These are phyloP conservation scores for Callorhinus ursinus DNA, from an alignment of 2,113 vertebrate genomes.

Conservation along the genomic window DNA sequence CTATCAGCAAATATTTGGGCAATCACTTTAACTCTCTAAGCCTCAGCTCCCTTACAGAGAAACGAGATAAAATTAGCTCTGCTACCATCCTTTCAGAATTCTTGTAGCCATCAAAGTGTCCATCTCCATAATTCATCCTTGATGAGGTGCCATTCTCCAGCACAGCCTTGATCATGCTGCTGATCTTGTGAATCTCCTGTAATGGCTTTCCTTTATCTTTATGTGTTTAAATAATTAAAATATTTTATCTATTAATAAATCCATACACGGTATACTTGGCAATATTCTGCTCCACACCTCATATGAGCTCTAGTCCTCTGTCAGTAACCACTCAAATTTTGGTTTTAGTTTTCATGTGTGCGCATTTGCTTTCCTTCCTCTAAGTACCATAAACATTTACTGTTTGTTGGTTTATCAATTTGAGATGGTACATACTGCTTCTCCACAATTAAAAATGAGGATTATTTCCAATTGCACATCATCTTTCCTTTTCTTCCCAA, in stretches of 20 bases:
- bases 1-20: not conserved
- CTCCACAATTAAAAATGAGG: not conserved
- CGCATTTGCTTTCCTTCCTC: not conserved
- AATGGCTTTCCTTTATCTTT: slow-evolving; percentile 10
- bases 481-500: not conserved
- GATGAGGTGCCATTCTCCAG: not conserved
- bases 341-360: not conserved
- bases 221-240: not conserved
- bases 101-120: not conserved
- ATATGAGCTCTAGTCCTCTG: not conserved
- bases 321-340: not conserved
- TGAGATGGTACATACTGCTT: not conserved
- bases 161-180: not conserved
- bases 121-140: not conserved
- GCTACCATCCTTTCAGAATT: not conserved
- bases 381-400: not conserved
- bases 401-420: not conserved
- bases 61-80: not conserved
- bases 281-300: not conserved
- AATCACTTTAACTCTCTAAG: not conserved
- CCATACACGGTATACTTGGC: not conserved
- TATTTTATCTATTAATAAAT: not conserved
- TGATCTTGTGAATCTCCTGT: not conserved
- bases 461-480: not conserved
- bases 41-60: not conserved